These are phyloP conservation scores for Drosophila rufa DNA, from an alignment of 1,140 invertebrate species.

Conservation along the genomic window DNA sequence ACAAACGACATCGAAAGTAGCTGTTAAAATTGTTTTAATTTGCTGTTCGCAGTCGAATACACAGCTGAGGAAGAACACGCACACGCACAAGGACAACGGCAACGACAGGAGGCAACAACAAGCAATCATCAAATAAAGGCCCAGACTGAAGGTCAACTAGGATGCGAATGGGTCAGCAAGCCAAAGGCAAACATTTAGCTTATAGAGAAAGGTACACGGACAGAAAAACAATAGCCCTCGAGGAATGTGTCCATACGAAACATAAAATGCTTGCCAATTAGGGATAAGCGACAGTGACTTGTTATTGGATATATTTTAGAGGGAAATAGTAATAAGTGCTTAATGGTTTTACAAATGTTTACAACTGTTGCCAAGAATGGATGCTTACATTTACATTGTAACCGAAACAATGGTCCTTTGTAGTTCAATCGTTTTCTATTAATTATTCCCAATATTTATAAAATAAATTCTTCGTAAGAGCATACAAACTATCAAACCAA, in stretches of 20 bases:
- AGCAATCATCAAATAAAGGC: slow-evolving; percentile 49
- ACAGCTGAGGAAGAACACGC: slow-evolving; percentile 21
- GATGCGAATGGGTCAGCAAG: slow-evolving; percentile 41
- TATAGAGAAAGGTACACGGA: slow-evolving; percentile 7
- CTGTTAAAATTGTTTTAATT: slow-evolving; percentile 84
- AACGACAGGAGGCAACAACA: slow-evolving; percentile 43
- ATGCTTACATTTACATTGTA: too few relatives aligned
- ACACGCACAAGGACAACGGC: slow-evolving; percentile 16
- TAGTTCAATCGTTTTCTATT: not conserved
- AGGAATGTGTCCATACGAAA: not conserved
- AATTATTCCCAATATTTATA: not conserved
- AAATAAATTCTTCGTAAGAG: not conserved
- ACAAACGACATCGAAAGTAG: slow-evolving; percentile 73
- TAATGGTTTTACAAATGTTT: not conserved
- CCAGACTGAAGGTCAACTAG: slow-evolving; percentile 51
- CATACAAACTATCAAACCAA: not conserved
- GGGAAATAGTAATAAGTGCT: not conserved
- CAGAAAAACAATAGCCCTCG: slow-evolving; percentile 10
- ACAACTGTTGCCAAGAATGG: not conserved
- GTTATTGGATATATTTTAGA: not conserved
- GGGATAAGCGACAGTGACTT: not conserved
- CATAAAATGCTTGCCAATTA: slow-evolving; percentile 4
- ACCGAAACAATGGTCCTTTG: not conserved
- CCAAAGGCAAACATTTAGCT: slow-evolving; percentile 22
- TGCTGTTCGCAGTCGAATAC: slow-evolving; percentile 58